Conservation (phyloP, 1,140 invertebrate genomes). For the Berghia stephanieae region DNA sequence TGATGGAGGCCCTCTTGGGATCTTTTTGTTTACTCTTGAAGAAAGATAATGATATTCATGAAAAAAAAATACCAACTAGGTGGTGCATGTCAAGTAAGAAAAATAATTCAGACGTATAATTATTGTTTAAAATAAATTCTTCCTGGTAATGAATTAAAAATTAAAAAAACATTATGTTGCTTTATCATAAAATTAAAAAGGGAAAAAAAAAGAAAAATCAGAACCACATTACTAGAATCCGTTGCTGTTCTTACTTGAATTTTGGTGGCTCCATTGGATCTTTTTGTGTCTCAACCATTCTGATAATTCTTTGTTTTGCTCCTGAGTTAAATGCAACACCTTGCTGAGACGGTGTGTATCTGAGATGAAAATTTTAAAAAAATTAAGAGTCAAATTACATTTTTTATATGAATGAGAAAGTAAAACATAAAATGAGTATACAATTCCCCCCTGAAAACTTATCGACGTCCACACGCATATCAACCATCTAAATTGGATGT, state of each 20-base stretch:
- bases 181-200: background rate
- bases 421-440: background rate
- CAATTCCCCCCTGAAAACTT: too few relatives aligned
- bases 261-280: conserved; percentile 99
- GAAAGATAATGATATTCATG: conserved; percentile 7
- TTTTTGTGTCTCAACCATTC: conserved; percentile 93
- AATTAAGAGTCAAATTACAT: background rate
- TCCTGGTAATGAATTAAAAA: too few relatives aligned
- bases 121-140: too few relatives aligned
- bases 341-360: conserved; percentile 97
- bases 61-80: too few relatives aligned
- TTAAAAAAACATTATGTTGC: background rate
- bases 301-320: conserved; percentile 96
- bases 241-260: conserved; percentile 77
- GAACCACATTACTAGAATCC: background rate
- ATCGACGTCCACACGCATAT: too few relatives aligned
- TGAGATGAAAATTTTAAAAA: conserved; percentile 46
- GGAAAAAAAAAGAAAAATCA: background rate
- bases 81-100: too few relatives aligned
- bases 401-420: background rate
- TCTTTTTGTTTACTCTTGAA: conserved; percentile 72
- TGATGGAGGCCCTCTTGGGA: conserved; percentile 96
- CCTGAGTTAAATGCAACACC: conserved; percentile 95
- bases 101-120: too few relatives aligned
- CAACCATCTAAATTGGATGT: too few relatives aligned